Evolutionary conservation across 1,140 invertebrate genomes (phyloP), one percentile per base, ranked within the genome.

Genomic region (Drosophila kikkawai): DNA sequence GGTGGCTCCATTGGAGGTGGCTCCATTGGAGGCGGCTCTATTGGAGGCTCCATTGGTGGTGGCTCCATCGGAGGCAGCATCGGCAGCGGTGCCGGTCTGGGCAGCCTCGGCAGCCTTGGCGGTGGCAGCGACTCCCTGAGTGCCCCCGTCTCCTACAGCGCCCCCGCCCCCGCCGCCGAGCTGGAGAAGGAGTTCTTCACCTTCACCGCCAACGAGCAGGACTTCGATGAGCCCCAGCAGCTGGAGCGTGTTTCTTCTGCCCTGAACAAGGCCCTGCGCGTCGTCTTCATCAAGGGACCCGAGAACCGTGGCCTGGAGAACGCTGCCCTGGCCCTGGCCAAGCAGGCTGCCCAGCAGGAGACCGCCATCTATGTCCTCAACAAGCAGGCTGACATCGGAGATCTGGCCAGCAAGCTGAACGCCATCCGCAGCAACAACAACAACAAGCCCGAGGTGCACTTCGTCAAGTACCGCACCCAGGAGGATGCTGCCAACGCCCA

Each of bases 241-340:
- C 55, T 73, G 13, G 63, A 82, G 42, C 59, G 66, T 11, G 67
- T 85, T 15, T 68, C 48, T 5, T 53, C 55, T 3, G 57, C 70
- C 26, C 70, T 90, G 11, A 87, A 51, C 79, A 80, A 66, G 79
- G 79, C 70, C 32, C 79, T 92, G n/a, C 91, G 91, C 22, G 91
- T 92, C 11, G 74, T 92, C 51, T 91, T 92, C 91, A 91, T 92
- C 61, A 91, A 91, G 79, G 91, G 86, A 55, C 91, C 91, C 42
- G 91, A 92, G 75, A 91, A 91, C 74, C 65, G 67, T 57, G 91
- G 91, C 9, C 51, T 91, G 48, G 86, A 91, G 74, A 78, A 92
- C 58, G 91, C 91, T 17, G 91, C 91, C 15, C 57, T 91, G 66
- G 67, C 82, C 32, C 63, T 92, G 56, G 91, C 91, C 57, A 92